Evolutionary conservation across 2,888 invertebrate genomes (phyloP).

Genomic region (Allygus modestus): DNA sequence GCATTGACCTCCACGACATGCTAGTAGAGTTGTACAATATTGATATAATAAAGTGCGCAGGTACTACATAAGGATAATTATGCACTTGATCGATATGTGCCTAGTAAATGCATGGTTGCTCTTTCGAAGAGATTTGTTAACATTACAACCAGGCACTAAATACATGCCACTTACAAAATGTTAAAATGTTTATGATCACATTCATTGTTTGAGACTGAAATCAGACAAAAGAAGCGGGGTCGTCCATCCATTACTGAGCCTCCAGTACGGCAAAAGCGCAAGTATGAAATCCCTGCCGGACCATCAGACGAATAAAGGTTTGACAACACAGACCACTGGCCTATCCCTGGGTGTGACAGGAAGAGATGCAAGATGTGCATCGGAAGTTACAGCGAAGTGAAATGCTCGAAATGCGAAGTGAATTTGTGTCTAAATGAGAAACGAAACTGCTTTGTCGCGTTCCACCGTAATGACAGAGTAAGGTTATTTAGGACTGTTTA

Average conservation of each 20-base stretch:
- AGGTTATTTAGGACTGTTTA: no score
- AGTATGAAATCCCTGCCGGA: not conserved
- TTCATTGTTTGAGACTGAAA: not conserved
- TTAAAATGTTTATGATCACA: not conserved
- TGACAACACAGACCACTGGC: slow-evolving; percentile 15
- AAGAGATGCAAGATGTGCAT: slow-evolving; percentile 14
- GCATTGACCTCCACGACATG: slow-evolving; percentile 71
- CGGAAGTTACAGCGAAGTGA: not conserved
- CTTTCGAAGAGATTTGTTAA: not conserved
- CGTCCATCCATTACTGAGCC: not conserved
- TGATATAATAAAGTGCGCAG: slow-evolving; percentile 67
- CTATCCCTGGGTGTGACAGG: not conserved
- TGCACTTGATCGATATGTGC: slow-evolving; percentile 66
- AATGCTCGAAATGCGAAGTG: not conserved
- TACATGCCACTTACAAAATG: slow-evolving; percentile 2
- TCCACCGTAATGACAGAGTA: no score
- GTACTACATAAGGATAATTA: slow-evolving; percentile 69
- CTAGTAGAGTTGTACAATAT: slow-evolving; percentile 71
- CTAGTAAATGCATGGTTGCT: slow-evolving; percentile 67
- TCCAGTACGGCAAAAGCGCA: not conserved
- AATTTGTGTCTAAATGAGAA: not conserved
- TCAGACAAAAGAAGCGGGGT: not conserved
- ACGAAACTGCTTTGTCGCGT: slow-evolving; percentile 41
- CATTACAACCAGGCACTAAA: not conserved
- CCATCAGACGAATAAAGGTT: not conserved